Conservation (phyloP, 2,797 vertebrate species). For the Urophycis tenuis region DNA sequence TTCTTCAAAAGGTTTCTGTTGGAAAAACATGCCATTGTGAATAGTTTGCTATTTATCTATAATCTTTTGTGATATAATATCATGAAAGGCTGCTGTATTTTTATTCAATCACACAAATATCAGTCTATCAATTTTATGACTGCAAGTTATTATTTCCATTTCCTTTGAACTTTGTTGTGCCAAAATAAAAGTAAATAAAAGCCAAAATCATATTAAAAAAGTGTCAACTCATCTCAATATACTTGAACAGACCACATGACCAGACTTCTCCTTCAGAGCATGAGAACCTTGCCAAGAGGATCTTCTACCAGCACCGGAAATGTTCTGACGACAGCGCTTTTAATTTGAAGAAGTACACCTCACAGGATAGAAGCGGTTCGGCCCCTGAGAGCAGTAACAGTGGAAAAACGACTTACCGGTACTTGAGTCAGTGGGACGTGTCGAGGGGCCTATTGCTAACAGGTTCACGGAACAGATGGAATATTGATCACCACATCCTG, state of each 20-base stretch:
- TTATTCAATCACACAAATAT: background rate
- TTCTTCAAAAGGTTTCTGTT: background rate
- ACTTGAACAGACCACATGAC: background rate
- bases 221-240: background rate
- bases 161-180: constrained; percentile 36
- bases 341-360: background rate
- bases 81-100: background rate
- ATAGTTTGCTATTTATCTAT: constrained; percentile 17
- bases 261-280: too few relatives aligned
- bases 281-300: too few relatives aligned
- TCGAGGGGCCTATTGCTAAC: background rate
- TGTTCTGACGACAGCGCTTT: background rate
- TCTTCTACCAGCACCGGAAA: too few relatives aligned
- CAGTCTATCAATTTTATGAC: background rate
- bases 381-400: too few relatives aligned
- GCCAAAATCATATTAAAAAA: constrained; percentile 34
- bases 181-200: constrained; percentile 28
- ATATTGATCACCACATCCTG: background rate
- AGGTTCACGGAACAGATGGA: background rate
- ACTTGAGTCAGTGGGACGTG: background rate
- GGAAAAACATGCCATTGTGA: constrained; percentile 4
- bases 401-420: background rate
- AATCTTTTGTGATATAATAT: background rate
- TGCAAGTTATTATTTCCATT: constrained; percentile 7
- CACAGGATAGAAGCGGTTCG: background rate